Evolutionary conservation across 2,113 vertebrate species (phyloP).

Genomic region (Hiodon alosoides): DNA sequence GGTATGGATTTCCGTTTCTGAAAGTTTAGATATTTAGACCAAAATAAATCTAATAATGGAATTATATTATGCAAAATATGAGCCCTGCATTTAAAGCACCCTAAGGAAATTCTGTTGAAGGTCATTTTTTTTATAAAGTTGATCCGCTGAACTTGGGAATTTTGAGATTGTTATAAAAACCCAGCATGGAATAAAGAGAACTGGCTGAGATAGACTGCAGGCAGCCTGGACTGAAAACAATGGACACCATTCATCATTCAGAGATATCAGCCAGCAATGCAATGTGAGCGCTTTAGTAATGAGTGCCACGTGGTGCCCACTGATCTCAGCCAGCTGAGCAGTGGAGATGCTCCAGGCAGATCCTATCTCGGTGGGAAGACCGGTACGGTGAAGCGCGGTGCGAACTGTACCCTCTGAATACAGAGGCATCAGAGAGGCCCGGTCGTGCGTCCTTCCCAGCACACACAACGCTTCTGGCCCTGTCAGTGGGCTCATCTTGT

Average conservation of each 20-base stretch:
- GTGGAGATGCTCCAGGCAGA: conserved; percentile 4
- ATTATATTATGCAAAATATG: background rate
- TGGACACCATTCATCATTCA: background rate
- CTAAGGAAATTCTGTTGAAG: background rate
- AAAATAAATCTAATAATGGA: background rate
- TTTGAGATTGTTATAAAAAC: background rate
- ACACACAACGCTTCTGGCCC: too few species aligned
- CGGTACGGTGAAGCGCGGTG: background rate
- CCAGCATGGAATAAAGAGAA: background rate
- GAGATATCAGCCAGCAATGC: background rate
- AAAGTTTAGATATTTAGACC: background rate
- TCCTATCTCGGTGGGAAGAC: background rate
- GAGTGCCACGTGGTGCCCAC: background rate
- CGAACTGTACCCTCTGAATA: background rate
- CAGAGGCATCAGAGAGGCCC: background rate
- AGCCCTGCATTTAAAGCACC: background rate
- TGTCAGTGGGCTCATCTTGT: background rate
- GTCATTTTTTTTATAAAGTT: background rate
- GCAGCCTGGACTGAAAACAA: background rate
- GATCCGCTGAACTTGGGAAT: background rate
- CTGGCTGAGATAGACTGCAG: background rate
- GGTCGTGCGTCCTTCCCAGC: background rate
- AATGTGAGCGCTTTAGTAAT: background rate
- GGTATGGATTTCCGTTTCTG: background rate
- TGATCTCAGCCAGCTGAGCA: background rate